Conservation (phyloP, 2,797 vertebrate species). For the Gymnothorax javanicus region DNA sequence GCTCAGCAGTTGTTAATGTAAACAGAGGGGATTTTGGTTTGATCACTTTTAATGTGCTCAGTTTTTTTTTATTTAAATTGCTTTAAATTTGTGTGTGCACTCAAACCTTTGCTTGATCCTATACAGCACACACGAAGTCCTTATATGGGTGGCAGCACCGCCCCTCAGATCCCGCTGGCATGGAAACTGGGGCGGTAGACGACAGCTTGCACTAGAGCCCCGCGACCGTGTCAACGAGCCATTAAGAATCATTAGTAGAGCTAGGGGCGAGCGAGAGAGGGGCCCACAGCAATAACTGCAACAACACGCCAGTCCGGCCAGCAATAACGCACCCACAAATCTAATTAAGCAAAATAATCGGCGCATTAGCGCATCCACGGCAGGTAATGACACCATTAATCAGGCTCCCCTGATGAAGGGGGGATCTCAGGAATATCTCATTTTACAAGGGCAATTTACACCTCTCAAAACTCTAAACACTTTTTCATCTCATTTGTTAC, state of each 20-base stretch:
- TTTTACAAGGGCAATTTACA: constrained; percentile 25
- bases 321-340: constrained; percentile 38
- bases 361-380: constrained; percentile 28
- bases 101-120: too few species aligned
- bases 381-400: constrained; percentile 46
- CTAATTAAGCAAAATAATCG: constrained; percentile 43
- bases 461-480: constrained; percentile 29
- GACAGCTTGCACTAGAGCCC: constrained; percentile 43
- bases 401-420: not conserved
- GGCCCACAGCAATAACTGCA: not conserved
- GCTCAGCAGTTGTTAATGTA: too few species aligned
- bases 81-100: too few species aligned
- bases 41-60: too few species aligned
- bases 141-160: constrained; percentile 27
- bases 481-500: constrained; percentile 29
- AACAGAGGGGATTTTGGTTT: too few species aligned
- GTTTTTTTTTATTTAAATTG: too few species aligned
- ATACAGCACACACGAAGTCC: not conserved
- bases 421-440: not conserved
- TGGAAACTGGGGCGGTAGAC: constrained; percentile 19
- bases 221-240: constrained; percentile 50
- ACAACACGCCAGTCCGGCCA: constrained; percentile 11
- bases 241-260: constrained; percentile 62
- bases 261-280: constrained; percentile 24
- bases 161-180: constrained; percentile 12